phyloP scores from a whole-genome alignment of 2,797 vertebrate genomes.

The Enteromius argenteus region DNA sequence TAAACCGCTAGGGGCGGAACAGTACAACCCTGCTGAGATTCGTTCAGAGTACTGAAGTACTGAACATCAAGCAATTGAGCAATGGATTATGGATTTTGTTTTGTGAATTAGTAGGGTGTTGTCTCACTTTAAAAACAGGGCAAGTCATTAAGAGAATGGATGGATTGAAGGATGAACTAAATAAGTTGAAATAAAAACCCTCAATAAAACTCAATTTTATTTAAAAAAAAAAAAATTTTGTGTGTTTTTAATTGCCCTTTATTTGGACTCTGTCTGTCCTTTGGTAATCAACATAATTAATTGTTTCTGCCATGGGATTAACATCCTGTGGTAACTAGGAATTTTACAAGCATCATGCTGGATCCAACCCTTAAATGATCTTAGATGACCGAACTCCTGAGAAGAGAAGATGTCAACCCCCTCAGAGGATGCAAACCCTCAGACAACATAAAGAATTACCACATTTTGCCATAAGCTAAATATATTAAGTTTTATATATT shows the following conservation, averaged over 20 bases:
- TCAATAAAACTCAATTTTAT: neutral
- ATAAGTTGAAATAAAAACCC: neutral
- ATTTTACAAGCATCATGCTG: too few species aligned
- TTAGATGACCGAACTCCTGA: too few species aligned
- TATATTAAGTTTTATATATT: too few species aligned
- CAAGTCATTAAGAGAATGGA: neutral
- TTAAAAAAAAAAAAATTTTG: too few species aligned
- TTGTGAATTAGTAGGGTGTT: neutral
- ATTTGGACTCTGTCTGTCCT: neutral
- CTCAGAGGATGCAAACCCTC: too few species aligned
- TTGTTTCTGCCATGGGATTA: too few species aligned
- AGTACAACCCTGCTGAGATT: neutral
- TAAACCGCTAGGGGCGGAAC: conserved; percentile 46
- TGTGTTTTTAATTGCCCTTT: neutral
- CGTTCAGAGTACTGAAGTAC: neutral
- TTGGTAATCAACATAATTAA: neutral
- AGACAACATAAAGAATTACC: too few species aligned
- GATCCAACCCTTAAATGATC: too few species aligned
- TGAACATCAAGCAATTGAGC: neutral
- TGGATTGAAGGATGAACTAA: neutral
- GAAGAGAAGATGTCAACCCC: too few species aligned
- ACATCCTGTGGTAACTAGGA: too few species aligned
- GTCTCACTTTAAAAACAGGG: neutral
- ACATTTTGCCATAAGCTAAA: too few species aligned
- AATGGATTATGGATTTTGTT: neutral